These are phyloP conservation scores for Mesitornis unicolor DNA, from an alignment of 2,113 vertebrate genomes.

Conservation along the genomic window DNA sequence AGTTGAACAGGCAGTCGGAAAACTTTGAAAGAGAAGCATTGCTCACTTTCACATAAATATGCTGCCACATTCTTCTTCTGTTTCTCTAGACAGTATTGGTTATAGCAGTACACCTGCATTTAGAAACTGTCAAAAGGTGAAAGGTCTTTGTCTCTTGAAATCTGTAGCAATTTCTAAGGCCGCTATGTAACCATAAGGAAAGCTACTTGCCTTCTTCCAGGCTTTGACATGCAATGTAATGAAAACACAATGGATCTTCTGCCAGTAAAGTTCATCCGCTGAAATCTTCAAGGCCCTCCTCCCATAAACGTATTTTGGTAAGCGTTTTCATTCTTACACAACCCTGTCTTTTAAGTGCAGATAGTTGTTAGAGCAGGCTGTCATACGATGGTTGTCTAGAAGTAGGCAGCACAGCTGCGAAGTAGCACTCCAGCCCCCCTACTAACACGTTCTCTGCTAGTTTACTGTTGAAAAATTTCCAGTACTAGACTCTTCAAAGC, in stretches of 20 bases:
- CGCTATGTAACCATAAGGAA: rapidly evolving
- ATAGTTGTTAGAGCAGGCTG: not conserved
- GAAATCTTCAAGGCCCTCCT: not conserved
- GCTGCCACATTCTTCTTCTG: too few species aligned
- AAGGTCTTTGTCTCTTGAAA: not conserved
- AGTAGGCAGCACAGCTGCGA: not conserved
- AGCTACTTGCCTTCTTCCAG: not conserved
- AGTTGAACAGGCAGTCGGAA: not conserved
- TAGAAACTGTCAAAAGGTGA: not conserved
- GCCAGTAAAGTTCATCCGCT: not conserved
- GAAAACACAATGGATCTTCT: not conserved
- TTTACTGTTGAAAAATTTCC: not conserved
- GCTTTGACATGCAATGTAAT: not conserved
- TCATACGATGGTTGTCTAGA: not conserved
- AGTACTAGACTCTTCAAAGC: not conserved
- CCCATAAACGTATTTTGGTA: not conserved
- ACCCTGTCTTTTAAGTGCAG: not conserved
- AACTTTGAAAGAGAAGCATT: not conserved
- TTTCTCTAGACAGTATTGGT: not conserved
- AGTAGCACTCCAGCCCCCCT: not conserved
- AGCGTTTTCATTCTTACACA: not conserved
- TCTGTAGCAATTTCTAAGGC: not conserved
- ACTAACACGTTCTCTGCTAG: not conserved
- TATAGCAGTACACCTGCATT: not conserved
- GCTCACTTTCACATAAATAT: rapidly evolving